A percentile compares a stretch with the other conserved stretches of the same genome.
Evolutionary conservation across 2,113 vertebrate genomes (phyloP).

Genomic region (Crypturellus undulatus): DNA sequence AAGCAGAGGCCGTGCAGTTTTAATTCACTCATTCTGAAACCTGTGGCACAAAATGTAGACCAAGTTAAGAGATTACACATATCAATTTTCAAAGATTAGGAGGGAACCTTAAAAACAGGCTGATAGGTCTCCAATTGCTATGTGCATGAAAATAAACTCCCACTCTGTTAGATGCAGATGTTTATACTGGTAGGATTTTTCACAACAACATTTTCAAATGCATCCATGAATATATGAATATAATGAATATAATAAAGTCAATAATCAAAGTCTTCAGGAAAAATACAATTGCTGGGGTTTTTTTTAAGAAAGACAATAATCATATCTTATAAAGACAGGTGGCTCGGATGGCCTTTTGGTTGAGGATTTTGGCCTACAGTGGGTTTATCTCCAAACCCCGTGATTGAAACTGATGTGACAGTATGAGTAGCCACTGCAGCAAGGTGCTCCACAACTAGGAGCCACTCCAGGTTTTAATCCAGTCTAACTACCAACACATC

Average conservation of each 20-base stretch:
- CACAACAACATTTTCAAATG: constrained; percentile 1
- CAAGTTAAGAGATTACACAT: constrained; percentile 82
- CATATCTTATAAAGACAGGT: background rate
- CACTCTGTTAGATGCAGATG: background rate
- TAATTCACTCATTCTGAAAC: constrained; percentile 87
- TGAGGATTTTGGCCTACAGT: no score
- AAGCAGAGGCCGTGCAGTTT: constrained; percentile 84
- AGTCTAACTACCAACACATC: background rate
- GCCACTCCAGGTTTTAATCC: background rate
- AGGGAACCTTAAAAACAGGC: constrained; percentile 26
- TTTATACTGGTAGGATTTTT: background rate
- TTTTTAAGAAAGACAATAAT: background rate
- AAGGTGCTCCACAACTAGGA: background rate
- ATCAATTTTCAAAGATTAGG: constrained; percentile 30
- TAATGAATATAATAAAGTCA: background rate
- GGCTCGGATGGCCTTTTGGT: background rate
- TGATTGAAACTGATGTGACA: background rate
- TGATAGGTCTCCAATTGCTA: background rate
- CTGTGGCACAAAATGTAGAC: constrained; percentile 92
- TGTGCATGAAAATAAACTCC: constrained; percentile 48
- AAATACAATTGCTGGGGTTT: background rate
- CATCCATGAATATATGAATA: no score
- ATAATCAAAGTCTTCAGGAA: background rate
- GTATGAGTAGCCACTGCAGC: rapidly evolving
- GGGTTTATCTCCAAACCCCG: background rate